Evolutionary conservation across 2,888 invertebrate genomes (phyloP).

Genomic region (Euplexia lucipara): DNA sequence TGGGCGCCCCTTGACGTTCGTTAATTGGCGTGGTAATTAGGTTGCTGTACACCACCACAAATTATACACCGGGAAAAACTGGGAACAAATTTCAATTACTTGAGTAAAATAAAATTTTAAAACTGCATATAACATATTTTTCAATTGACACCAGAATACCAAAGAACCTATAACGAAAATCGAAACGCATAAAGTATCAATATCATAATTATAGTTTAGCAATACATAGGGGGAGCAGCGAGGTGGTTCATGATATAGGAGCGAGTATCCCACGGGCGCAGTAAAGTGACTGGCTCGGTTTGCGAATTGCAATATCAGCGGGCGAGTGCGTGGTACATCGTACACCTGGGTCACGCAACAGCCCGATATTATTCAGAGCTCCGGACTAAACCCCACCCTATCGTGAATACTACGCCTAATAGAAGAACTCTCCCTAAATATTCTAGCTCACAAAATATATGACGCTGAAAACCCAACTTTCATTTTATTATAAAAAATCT

Average conservation of each 20-base stretch:
- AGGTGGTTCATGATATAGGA: slow-evolving; percentile 70
- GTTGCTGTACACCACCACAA: background rate
- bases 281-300: slow-evolving; percentile 77
- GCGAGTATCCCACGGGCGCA: slow-evolving; percentile 75
- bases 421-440: slow-evolving; percentile 33
- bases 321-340: slow-evolving; percentile 67
- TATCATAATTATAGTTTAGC: slow-evolving; percentile 58
- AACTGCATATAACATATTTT: background rate
- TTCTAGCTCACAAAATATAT: slow-evolving; percentile 33
- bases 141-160: background rate
- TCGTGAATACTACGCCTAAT: slow-evolving; percentile 34
- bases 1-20: background rate
- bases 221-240: slow-evolving; percentile 43
- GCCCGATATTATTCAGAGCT: slow-evolving; percentile 50
- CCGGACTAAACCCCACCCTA: slow-evolving; percentile 33
- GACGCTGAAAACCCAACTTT: slow-evolving; percentile 14
- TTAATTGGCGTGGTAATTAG: background rate
- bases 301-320: slow-evolving; percentile 73
- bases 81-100: background rate
- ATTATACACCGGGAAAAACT: background rate
- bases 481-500: slow-evolving; percentile 36
- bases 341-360: slow-evolving; percentile 75
- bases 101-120: background rate
- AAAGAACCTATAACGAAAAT: slow-evolving; percentile 17
- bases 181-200: slow-evolving; percentile 51